Conservation (phyloP, 2,113 vertebrate genomes). For the Notothenia rossii region DNA sequence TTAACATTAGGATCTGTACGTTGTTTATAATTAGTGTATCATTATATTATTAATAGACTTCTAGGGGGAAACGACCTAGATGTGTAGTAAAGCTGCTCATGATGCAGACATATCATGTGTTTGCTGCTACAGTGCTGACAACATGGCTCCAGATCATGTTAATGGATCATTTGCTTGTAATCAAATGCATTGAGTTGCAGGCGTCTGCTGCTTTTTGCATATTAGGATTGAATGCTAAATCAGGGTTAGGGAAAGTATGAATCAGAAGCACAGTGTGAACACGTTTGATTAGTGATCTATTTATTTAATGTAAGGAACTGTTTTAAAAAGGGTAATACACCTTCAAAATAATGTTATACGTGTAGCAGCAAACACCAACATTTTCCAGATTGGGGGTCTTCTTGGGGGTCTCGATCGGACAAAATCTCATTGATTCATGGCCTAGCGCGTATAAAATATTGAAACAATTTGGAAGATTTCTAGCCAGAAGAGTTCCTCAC, state of each 20-base stretch:
- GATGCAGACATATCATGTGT: slow-evolving; percentile 11
- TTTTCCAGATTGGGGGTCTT: background rate
- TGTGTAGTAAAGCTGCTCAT: background rate
- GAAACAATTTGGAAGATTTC: background rate
- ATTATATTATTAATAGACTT: slow-evolving; percentile 6
- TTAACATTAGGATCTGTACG: background rate
- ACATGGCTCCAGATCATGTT: background rate
- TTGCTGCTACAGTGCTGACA: slow-evolving; percentile 1
- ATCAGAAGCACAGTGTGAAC: background rate
- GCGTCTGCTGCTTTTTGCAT: slow-evolving; percentile 13
- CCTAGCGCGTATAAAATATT: background rate
- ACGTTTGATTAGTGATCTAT: background rate
- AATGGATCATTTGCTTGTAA: slow-evolving; percentile 36
- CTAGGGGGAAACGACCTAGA: background rate
- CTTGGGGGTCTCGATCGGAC: background rate
- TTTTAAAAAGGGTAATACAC: background rate
- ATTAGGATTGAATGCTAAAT: slow-evolving; percentile 3
- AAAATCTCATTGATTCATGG: background rate
- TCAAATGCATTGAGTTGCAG: slow-evolving; percentile 38
- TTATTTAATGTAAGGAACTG: background rate
- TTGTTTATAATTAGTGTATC: background rate
- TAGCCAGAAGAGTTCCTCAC: background rate
- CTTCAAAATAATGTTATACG: background rate
- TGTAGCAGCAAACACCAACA: background rate
- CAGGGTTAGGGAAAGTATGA: background rate